These are phyloP conservation scores for Bovichtus variegatus DNA, from an alignment of 2,797 vertebrate species.

Conservation along the genomic window DNA sequence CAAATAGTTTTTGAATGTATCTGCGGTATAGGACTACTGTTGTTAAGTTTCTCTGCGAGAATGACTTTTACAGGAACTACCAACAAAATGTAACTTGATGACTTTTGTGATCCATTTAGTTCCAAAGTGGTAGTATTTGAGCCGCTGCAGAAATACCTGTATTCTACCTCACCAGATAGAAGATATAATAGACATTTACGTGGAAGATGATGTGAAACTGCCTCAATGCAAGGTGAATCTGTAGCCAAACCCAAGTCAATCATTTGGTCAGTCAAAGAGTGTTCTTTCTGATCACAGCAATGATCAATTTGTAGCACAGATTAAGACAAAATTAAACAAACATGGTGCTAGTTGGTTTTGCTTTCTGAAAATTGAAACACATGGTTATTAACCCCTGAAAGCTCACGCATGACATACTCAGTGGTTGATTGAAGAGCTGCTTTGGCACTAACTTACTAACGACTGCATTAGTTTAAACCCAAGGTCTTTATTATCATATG, in stretches of 20 bases:
- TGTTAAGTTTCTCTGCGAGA: too few relatives aligned
- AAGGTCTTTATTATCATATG: too few relatives aligned
- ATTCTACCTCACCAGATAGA: not conserved
- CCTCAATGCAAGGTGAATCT: not conserved
- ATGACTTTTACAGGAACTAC: too few relatives aligned
- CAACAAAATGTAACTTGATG: too few relatives aligned
- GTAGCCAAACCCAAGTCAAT: not conserved
- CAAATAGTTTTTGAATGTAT: too few relatives aligned
- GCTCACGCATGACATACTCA: not conserved
- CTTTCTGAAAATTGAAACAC: not conserved
- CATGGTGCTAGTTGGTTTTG: not conserved
- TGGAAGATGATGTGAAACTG: not conserved
- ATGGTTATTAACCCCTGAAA: not conserved
- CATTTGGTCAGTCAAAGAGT: not conserved
- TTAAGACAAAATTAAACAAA: not conserved
- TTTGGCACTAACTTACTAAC: too few relatives aligned
- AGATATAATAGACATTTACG: not conserved
- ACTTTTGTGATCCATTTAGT: too few relatives aligned
- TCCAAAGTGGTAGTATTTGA: not conserved
- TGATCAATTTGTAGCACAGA: too few relatives aligned
- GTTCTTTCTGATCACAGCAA: not conserved
- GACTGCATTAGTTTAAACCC: too few relatives aligned
- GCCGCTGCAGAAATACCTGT: not conserved
- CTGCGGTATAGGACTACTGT: too few relatives aligned
- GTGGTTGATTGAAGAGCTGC: too few relatives aligned